These are phyloP conservation scores for Chamaetylas fuelleborni DNA, from an alignment of 2,113 vertebrate genomes.

Conservation along the genomic window DNA sequence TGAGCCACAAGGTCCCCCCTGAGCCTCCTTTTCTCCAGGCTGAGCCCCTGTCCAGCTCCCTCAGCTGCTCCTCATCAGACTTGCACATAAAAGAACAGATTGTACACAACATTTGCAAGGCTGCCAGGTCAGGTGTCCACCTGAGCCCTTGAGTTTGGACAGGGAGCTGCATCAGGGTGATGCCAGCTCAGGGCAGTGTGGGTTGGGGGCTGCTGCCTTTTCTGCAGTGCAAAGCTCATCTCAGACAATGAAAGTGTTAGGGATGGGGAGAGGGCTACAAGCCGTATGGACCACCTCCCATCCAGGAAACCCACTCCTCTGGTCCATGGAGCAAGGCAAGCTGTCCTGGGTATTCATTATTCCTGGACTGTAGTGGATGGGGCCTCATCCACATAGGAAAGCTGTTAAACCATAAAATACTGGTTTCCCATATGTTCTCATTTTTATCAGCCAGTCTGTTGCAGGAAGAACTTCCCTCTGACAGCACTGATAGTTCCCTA, in stretches of 20 bases:
- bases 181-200: neutral
- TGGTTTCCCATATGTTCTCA: neutral
- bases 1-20: neutral
- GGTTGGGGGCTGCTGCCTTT: neutral
- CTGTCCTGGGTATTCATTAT: neutral
- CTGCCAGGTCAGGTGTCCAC: accelerated
- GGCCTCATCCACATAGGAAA: neutral
- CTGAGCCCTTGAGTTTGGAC: no score
- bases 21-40: no score
- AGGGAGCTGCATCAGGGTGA: accelerated
- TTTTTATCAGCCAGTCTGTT: neutral
- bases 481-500: neutral
- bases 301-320: neutral
- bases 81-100: accelerated
- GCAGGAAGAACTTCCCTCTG: constrained; percentile 2
- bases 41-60: neutral
- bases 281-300: neutral
- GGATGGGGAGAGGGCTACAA: neutral
- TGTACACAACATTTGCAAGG: neutral
- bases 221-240: neutral
- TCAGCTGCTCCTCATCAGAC: neutral
- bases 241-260: accelerated
- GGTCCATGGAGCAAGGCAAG: neutral
- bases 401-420: neutral
- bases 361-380: neutral